phyloP scores from a whole-genome alignment of 92 coral and sea anemone genomes.

The Porites lobata region DNA sequence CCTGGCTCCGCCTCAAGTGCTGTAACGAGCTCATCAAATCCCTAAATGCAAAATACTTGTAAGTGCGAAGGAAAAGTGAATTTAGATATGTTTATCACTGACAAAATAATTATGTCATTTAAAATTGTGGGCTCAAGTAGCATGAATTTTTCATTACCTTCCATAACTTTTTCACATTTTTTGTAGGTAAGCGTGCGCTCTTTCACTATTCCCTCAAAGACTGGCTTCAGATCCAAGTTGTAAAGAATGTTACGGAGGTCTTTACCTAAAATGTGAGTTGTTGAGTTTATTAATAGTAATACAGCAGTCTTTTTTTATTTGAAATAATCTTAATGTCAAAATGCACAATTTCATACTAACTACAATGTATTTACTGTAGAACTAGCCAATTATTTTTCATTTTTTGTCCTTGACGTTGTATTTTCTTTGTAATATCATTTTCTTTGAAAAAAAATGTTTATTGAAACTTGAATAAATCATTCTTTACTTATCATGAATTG shows the following conservation, averaged over 20 bases:
- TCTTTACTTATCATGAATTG: too few relatives aligned
- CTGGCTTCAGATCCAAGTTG: constrained; percentile 14
- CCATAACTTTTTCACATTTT: constrained; percentile 28
- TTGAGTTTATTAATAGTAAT: too few relatives aligned
- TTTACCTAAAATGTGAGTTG: constrained; percentile 1
- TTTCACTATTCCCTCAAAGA: constrained; percentile 7
- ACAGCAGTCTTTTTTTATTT: too few relatives aligned
- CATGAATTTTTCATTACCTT: background rate
- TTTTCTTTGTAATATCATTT: too few relatives aligned
- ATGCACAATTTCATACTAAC: too few relatives aligned
- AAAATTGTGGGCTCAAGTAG: background rate
- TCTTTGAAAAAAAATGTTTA: too few relatives aligned
- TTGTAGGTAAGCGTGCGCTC: background rate
- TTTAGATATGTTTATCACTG: background rate
- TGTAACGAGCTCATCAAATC: constrained; percentile 25
- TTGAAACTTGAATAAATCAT: too few relatives aligned
- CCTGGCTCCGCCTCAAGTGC: constrained; percentile 37
- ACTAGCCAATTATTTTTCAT: too few relatives aligned
- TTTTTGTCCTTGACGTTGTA: too few relatives aligned
- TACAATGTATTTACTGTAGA: too few relatives aligned
- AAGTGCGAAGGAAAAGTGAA: too few relatives aligned
- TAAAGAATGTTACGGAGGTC: constrained; percentile 14
- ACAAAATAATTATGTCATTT: background rate
- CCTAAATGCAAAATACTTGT: constrained; percentile 1
- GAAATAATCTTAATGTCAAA: too few relatives aligned